These are phyloP conservation scores for Zapornia atra DNA, from an alignment of 2,113 vertebrate genomes.

Conservation along the genomic window DNA sequence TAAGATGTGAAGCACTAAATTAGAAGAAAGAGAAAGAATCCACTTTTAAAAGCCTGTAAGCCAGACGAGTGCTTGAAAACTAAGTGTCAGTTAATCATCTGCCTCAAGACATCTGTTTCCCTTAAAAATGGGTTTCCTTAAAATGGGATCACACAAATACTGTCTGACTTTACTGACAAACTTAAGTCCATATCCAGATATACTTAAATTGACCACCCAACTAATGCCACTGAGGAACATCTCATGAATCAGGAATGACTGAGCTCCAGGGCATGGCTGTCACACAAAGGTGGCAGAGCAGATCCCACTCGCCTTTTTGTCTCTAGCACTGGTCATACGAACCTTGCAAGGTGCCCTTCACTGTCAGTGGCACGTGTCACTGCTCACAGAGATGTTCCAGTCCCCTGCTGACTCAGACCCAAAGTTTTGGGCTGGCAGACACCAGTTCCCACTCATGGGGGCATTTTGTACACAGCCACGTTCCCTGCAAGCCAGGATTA, in stretches of 20 bases:
- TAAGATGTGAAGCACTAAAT: neutral
- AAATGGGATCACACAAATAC: neutral
- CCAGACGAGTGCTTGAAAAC: neutral
- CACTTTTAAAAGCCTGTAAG: neutral
- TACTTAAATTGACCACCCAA: neutral
- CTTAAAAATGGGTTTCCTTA: neutral
- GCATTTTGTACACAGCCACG: fast-evolving
- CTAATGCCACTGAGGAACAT: neutral
- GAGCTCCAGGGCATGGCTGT: neutral
- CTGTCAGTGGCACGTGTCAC: fast-evolving
- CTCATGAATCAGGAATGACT: neutral
- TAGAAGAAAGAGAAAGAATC: conserved; percentile 7
- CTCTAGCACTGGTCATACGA: fast-evolving
- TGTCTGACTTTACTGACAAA: neutral
- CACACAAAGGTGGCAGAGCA: fast-evolving
- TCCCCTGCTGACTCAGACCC: neutral
- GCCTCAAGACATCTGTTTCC: conserved; percentile 12
- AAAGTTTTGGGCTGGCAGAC: neutral
- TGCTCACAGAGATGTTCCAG: fast-evolving
- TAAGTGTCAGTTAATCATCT: conserved; percentile 22
- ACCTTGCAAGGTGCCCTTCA: neutral
- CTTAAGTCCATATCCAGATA: neutral
- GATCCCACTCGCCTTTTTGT: neutral
- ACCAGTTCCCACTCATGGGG: neutral
- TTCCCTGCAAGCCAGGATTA: fast-evolving